phyloP scores from a whole-genome alignment of 2,113 vertebrate genomes.

The Gopherus evgoodei region DNA sequence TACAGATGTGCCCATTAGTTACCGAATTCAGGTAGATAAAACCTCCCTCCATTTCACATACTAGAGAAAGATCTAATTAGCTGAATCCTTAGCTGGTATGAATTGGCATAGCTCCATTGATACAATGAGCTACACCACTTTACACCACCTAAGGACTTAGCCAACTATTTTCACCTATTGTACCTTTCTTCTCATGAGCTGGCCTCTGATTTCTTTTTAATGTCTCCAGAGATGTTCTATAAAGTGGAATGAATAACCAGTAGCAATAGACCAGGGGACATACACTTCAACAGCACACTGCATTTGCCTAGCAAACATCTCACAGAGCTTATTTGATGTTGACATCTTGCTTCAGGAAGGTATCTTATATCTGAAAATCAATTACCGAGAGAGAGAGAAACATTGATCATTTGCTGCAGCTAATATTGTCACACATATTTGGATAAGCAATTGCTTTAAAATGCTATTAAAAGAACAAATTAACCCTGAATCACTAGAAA shows the following conservation, averaged over 20 bases:
- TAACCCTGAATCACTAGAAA: slow-evolving; percentile 38
- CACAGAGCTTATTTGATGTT: slow-evolving; percentile 23
- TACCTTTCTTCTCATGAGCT: background rate
- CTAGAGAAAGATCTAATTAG: background rate
- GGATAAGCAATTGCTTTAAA: slow-evolving; percentile 46
- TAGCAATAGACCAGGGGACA: background rate
- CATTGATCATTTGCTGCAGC: slow-evolving; percentile 15
- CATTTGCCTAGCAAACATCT: slow-evolving; percentile 20
- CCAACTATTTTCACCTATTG: background rate
- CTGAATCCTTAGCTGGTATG: background rate
- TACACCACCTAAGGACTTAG: background rate
- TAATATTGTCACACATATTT: slow-evolving; percentile 27
- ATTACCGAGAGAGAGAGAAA: slow-evolving; percentile 40
- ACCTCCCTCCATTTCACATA: background rate
- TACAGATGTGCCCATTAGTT: background rate
- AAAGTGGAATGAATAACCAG: background rate
- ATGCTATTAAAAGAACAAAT: slow-evolving; percentile 44
- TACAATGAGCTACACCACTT: background rate
- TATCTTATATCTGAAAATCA: slow-evolving; percentile 4
- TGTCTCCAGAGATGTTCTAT: background rate
- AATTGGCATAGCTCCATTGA: fast-evolving
- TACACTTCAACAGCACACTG: background rate
- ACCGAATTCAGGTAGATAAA: background rate
- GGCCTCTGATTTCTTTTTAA: slow-evolving; percentile 3
- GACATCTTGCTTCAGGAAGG: slow-evolving; percentile 9